These are phyloP conservation scores for Dasypus novemcinctus DNA, from an alignment of 2,113 vertebrate species.

Conservation along the genomic window DNA sequence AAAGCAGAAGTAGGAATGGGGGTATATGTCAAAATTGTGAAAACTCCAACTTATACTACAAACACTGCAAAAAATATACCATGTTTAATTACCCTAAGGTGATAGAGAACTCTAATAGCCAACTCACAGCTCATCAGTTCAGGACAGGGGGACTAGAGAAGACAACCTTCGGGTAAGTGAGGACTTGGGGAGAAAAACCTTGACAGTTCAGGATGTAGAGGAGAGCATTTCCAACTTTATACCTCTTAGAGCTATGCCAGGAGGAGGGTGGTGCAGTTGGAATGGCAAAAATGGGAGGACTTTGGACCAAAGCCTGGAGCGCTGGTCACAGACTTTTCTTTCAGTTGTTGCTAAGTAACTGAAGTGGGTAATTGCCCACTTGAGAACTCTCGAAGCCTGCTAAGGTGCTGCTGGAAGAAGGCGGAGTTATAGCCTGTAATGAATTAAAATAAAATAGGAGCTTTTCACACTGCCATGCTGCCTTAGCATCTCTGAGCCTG, in stretches of 20 bases:
- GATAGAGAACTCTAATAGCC: not conserved
- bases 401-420: not conserved
- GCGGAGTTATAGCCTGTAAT: not conserved
- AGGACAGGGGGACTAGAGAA: not conserved
- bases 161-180: not conserved
- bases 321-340: not conserved
- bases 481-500: too few species aligned
- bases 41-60: not conserved
- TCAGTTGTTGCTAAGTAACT: not conserved
- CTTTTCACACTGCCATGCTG: too few species aligned
- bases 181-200: constrained; percentile 1
- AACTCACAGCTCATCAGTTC: not conserved
- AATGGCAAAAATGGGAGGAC: not conserved
- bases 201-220: not conserved
- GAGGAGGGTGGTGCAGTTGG: not conserved
- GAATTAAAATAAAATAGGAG: too few species aligned
- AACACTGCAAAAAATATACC: not conserved
- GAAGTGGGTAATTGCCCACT: not conserved
- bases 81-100: not conserved
- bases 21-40: not conserved
- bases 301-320: not conserved
- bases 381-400: not conserved
- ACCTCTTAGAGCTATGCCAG: not conserved
- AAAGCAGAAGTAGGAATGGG: not conserved
- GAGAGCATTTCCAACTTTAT: not conserved